These are phyloP conservation scores for Drosophila arizonae DNA, from an alignment of 1,140 invertebrate species.

Conservation along the genomic window DNA sequence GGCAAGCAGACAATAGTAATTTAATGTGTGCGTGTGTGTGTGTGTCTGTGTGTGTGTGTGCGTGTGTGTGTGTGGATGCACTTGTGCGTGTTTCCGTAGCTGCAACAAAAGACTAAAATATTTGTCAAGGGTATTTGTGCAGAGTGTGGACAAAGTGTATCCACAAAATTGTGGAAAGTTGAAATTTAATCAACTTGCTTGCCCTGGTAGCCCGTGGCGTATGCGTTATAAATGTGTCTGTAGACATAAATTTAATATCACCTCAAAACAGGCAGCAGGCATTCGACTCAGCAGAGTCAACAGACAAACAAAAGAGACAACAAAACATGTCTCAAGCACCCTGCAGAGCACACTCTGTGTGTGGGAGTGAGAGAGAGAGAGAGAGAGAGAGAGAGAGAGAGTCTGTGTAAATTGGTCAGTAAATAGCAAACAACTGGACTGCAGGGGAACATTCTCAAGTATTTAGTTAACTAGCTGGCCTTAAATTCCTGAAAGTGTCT, in stretches of 20 bases:
- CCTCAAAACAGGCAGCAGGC: neutral
- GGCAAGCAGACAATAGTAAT: neutral
- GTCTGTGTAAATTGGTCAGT: neutral
- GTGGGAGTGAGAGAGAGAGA: neutral
- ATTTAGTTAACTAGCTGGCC: neutral
- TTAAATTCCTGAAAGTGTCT: neutral
- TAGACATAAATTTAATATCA: slow-evolving; percentile 14
- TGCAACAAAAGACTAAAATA: slow-evolving; percentile 37
- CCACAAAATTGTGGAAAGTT: slow-evolving; percentile 15
- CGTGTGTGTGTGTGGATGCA: neutral
- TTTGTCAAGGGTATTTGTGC: slow-evolving; percentile 32
- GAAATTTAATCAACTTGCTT: slow-evolving; percentile 36
- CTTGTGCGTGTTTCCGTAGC: slow-evolving; percentile 17
- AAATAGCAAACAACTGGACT: neutral
- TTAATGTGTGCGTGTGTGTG: neutral
- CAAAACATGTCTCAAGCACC: slow-evolving; percentile 11
- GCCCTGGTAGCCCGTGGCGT: slow-evolving; percentile 10
- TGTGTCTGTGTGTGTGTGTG: neutral
- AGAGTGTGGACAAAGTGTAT: slow-evolving; percentile 13
- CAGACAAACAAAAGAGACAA: slow-evolving; percentile 20
- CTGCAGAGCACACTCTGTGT: too few relatives aligned
- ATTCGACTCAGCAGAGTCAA: neutral
- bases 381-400: too few relatives aligned
- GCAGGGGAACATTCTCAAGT: neutral
- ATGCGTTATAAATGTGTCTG: slow-evolving; percentile 14